Base-by-base conservation (phyloP, 2,113 vertebrate species). In the Junco hyemalis region DNA sequence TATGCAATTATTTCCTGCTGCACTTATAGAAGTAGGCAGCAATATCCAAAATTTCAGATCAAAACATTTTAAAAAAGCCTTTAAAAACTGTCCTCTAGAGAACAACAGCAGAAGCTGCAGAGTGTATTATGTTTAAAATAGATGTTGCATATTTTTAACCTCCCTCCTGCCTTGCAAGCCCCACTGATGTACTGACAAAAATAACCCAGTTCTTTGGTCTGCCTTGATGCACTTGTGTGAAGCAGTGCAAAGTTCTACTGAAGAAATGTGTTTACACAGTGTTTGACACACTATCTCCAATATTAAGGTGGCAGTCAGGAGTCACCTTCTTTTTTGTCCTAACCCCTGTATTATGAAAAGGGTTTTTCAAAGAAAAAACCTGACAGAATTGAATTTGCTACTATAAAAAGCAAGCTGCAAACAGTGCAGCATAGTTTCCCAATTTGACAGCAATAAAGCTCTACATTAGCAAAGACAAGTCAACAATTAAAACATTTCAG, bases 121-220 rank as follows among this genome's bases (percentile, higher is more conserved):
- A 5, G 6, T 1, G 0, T 20, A n/a, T 12, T 48, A 57, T 20
- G 13, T 40, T 89, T 16, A 47, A 76, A 89, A 89, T 2, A 70
- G 7, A 5, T 29, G 9, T 7, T 80, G 13, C 9, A 12, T 64
- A 53, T 12, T 51, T 44, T 57, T 90, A 66, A 77, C 20, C 47
- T 81, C 8, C 3, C 3, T 13, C 5, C 24, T 8, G 6, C 7
- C 12, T 38, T 0, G 0, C 36, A 81, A 77, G 33, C 5, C 6
- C 17, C 14, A 74, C 9, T 40, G 42, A 86, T 7, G 31, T 71
- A 71, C 8, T 22, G 51, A 59, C 44, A 23, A 81, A 65, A 56
- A 36, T 10, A 84, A 42, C 8, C 5, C 33, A 59, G 20, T 71
- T 79, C 66, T 76, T 64, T 45, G 10, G 24, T 60, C 44, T 47